These are phyloP conservation scores for Drosophila setosimentum DNA, from an alignment of 2,888 invertebrate genomes.

Conservation along the genomic window DNA sequence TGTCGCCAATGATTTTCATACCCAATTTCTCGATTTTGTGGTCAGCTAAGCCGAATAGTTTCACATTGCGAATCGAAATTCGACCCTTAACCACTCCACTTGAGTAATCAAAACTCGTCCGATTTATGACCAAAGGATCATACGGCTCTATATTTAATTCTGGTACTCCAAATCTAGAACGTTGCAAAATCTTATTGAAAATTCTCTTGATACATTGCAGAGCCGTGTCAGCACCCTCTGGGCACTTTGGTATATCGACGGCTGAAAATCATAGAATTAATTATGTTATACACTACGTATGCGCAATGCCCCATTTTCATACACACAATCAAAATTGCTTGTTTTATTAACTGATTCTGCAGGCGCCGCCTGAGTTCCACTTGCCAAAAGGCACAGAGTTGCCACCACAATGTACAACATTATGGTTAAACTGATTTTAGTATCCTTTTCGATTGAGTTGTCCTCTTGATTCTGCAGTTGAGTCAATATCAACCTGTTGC, in stretches of 20 bases:
- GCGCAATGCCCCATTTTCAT: not conserved
- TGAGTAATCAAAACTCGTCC: slow-evolving; percentile 75
- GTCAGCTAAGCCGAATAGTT: slow-evolving; percentile 86
- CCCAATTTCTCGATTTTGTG: slow-evolving; percentile 86
- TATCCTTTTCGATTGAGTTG: slow-evolving; percentile 5
- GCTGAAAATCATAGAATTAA: not conserved
- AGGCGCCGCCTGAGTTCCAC: slow-evolving; percentile 30
- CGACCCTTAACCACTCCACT: slow-evolving; percentile 74
- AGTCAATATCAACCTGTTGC: slow-evolving; percentile 22
- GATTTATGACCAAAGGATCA: slow-evolving; percentile 82
- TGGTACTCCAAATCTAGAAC: slow-evolving; percentile 79
- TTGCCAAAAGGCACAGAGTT: slow-evolving; percentile 52
- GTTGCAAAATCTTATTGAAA: slow-evolving; percentile 86
- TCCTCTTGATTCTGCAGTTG: slow-evolving; percentile 10
- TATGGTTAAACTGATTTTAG: not conserved
- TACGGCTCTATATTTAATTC: slow-evolving; percentile 81
- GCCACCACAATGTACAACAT: slow-evolving; percentile 46
- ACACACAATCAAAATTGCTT: slow-evolving; percentile 43
- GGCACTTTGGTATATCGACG: slow-evolving; percentile 86
- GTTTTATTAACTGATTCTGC: slow-evolving; percentile 1
- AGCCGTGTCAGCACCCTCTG: slow-evolving; percentile 86
- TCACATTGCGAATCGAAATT: slow-evolving; percentile 86
- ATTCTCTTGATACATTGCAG: slow-evolving; percentile 87
- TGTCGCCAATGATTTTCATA: slow-evolving; percentile 85
- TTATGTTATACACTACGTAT: slow-evolving; percentile 12